A percentile compares a stretch with the other conserved stretches of the same genome.
phyloP scores from a whole-genome alignment of 2,797 vertebrate genomes.

The Platyrinchus mystaceus region DNA sequence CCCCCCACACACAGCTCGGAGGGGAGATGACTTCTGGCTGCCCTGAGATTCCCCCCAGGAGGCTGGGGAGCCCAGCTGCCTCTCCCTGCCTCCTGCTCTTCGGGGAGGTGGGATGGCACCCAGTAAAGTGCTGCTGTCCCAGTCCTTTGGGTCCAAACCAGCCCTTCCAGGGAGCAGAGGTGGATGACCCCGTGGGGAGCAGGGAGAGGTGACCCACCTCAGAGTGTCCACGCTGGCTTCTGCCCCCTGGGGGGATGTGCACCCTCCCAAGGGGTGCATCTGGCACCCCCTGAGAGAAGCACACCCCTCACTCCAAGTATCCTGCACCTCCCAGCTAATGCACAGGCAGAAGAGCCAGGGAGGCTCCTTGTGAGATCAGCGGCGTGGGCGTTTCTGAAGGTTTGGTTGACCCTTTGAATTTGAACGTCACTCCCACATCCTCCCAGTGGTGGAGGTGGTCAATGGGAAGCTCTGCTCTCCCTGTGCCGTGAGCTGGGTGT shows the following conservation, averaged over 20 bases:
- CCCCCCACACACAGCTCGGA: rapidly evolving
- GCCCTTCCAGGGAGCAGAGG: neutral
- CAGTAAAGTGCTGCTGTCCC: neutral
- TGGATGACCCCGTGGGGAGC: rapidly evolving
- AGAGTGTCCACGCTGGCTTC: rapidly evolving
- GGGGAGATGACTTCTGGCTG: neutral
- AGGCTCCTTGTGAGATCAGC: neutral
- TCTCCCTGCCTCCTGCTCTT: neutral
- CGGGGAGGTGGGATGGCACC: neutral
- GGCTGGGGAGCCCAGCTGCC: neutral
- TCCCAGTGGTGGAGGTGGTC: neutral
- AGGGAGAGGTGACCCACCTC: neutral
- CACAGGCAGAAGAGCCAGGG: neutral
- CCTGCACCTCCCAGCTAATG: neutral
- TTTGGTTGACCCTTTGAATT: neutral
- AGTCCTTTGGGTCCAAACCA: neutral
- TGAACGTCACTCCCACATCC: neutral
- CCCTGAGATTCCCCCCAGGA: neutral
- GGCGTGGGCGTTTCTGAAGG: neutral
- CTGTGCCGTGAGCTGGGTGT: neutral
- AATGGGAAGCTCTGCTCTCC: neutral
- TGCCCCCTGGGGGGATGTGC: neutral
- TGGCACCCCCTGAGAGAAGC: neutral
- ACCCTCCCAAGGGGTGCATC: neutral
- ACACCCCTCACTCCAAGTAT: neutral